Evolutionary conservation across 2,888 invertebrate genomes (phyloP), one percentile per base, ranked within the genome.

Genomic region (Gonocerus acuteangulatus): DNA sequence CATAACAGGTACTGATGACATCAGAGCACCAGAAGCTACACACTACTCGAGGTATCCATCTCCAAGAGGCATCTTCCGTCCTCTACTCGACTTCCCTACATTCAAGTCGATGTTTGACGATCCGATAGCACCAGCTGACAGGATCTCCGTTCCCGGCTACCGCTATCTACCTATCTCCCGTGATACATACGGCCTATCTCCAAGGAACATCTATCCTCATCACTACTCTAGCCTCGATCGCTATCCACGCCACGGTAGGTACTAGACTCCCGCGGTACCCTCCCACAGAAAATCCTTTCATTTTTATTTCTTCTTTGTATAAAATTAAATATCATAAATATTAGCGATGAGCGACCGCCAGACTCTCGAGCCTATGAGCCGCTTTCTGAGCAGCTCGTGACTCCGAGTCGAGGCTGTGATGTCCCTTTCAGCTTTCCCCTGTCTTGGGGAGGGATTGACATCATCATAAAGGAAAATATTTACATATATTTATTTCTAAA

Each of bases 1-100:
- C n/a, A n/a, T n/a, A n/a, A n/a, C 72, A 89, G 91, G 91, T 78
- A 90, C 91, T 73, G 89, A 92, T 78, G 91, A 92, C 79, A 86
- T 91, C 79, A 86, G 89, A 75, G 91, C 91, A 70, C 88, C 88
- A 73, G 91, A 91, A 72, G 76, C 77, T 70, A 75, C 67, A 32
- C 70, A 70, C 65, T 69, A 69, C 67, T 67, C 67, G 56, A 67
- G 67, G 47, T 67, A 66, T 59, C 69, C 69, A 21, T 67, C 69
- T n/a, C 61, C 78, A 70, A 75, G 78, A 71, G 78, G 84, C 62
- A 73, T 77, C 70, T 77, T 76, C 74, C 81, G 82, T 32, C 75
- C 82, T 73, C 71, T 79, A 74, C 72, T 79, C 78, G 85, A 87
- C 71, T 76, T 82, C 74, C 78, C 82, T 74, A 79, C 82, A 72